Conservation (phyloP, 2,888 invertebrate species). For the Thyatira batis region DNA sequence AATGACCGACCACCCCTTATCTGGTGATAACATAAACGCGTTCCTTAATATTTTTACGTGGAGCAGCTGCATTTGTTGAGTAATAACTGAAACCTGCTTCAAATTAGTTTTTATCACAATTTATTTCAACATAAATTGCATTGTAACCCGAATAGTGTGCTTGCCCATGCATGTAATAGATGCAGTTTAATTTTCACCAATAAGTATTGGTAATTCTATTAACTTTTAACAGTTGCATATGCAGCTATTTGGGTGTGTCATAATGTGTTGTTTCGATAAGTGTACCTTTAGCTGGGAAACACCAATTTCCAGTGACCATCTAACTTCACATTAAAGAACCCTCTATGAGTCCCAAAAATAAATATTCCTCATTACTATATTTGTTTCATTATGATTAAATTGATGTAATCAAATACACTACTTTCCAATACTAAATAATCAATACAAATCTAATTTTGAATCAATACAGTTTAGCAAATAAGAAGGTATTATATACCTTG, state of each 20-base stretch:
- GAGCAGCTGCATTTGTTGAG: background rate
- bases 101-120: background rate
- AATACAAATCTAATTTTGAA: no score
- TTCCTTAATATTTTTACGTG: background rate
- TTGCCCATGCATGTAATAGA: background rate
- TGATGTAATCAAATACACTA: no score
- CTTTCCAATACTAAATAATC: no score
- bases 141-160: background rate
- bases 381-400: no score
- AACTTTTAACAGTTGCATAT: no score
- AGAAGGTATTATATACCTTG: no score
- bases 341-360: no score
- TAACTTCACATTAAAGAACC: no score
- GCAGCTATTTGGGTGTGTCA: background rate
- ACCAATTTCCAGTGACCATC: no score
- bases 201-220: background rate
- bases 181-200: background rate
- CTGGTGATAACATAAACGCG: background rate
- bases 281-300: no score
- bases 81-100: background rate
- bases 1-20: background rate
- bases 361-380: no score
- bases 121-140: background rate
- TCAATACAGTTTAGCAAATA: no score
- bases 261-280: background rate